Conservation (phyloP, 2,888 invertebrate genomes). For the Pemphredon lugubris region DNA sequence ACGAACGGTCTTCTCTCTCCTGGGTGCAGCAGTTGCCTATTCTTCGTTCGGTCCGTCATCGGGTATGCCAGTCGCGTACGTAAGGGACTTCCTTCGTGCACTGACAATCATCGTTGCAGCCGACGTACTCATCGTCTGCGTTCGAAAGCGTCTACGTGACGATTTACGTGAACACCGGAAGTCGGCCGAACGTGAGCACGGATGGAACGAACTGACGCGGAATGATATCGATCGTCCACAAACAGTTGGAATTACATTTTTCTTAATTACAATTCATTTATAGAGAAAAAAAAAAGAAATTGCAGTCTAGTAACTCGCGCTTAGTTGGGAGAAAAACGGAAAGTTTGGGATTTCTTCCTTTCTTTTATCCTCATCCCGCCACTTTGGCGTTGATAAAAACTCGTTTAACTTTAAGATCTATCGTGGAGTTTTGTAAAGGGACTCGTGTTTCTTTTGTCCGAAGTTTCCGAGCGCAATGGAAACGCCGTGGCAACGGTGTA, state of each 20-base stretch:
- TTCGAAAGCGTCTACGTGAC: constrained; percentile 52
- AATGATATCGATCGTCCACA: not conserved
- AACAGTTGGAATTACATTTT: too few relatives aligned
- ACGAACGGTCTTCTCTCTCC: too few relatives aligned
- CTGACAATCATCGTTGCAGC: constrained; percentile 44
- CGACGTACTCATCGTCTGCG: constrained; percentile 43
- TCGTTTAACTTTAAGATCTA: constrained; percentile 40
- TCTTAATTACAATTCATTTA: too few relatives aligned
- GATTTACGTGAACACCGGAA: constrained; percentile 53
- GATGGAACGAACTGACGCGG: constrained; percentile 7
- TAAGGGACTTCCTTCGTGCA: constrained; percentile 61
- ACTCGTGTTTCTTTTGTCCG: constrained; percentile 1
- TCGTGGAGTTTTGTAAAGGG: constrained; percentile 1
- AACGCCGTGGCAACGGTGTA: constrained; percentile 15
- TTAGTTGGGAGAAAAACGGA: too few relatives aligned
- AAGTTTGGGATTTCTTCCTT: not conserved
- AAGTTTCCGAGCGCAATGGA: constrained; percentile 15
- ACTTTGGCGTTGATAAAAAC: constrained; percentile 25
- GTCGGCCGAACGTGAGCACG: constrained; percentile 50
- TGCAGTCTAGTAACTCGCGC: too few relatives aligned
- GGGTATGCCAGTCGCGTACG: constrained; percentile 55
- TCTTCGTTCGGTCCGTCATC: constrained; percentile 46
- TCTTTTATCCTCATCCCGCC: not conserved
- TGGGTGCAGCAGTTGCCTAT: constrained; percentile 25
- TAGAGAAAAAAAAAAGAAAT: too few relatives aligned